Conservation (phyloP, 2,888 invertebrate genomes). For the Rhodophaea formosa region DNA sequence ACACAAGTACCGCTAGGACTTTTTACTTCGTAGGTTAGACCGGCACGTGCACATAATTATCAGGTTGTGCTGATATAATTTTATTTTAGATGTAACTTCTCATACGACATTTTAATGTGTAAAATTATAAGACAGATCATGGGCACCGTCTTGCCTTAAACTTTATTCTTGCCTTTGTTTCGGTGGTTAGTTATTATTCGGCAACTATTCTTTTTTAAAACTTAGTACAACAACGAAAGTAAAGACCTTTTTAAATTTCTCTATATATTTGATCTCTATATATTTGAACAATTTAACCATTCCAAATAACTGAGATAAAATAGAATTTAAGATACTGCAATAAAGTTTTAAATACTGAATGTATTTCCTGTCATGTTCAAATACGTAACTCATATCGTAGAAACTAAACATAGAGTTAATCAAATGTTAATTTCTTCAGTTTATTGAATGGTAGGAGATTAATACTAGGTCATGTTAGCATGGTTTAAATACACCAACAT, state of each 20-base stretch:
- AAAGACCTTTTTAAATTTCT: no score
- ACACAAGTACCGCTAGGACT: no score
- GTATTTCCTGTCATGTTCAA: no score
- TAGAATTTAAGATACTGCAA: background rate
- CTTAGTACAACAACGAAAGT: no score
- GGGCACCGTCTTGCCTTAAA: background rate
- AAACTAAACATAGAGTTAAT: no score
- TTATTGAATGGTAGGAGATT: no score
- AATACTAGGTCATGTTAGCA: background rate
- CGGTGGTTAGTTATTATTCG: background rate
- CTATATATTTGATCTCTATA: no score
- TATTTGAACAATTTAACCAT: background rate
- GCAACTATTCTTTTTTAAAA: background rate
- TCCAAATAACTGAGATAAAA: background rate
- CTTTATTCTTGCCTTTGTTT: conserved; percentile 4
- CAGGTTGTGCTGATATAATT: background rate
- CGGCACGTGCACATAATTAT: background rate
- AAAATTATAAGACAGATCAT: background rate
- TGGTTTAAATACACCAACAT: background rate
- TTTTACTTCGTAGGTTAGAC: no score
- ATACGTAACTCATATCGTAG: no score
- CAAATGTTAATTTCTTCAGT: no score
- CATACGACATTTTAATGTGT: background rate
- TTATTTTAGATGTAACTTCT: conserved; percentile 5
- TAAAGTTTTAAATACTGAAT: background rate